Evolutionary conservation across 2,888 invertebrate species (phyloP), one percentile per base, ranked within the genome.

Genomic region (Apocheima hispidaria): DNA sequence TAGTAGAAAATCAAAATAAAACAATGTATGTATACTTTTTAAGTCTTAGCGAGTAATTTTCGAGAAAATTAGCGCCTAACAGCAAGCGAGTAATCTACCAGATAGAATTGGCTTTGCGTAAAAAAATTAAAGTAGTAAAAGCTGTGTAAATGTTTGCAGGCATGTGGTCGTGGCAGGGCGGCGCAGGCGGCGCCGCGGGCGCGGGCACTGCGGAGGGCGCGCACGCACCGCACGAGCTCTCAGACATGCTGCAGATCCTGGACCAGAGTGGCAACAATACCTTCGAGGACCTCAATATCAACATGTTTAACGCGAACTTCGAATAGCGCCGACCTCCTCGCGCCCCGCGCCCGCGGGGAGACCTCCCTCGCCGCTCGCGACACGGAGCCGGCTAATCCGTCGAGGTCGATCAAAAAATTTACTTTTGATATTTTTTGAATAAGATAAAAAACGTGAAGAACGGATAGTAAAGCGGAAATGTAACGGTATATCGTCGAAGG

Each of bases 181-280:
- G 93, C 89, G 74, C 72, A 33, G 76, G 74, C 16, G 76, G 74
- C 18, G 84, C 81, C 35, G 82, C 75, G 18, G 79, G 78, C 51
- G 81, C 79, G 67, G 78, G 81, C 18, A 71, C 73, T 4, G 73
- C 77, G 26, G 87, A 84, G 63, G 87, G 80, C 0, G 78, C 84
- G 33, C 94, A 95, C 58, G 94, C 94, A 40, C 95, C 95, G 38
- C 94, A 93, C 68, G 98, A 98, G 90, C 94, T 98, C 58, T 96
- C 97, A 14, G 98, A 98, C 79, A 98, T 98, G 98, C 93, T 98
- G 76, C 98, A 98, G 89, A 98, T 98, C 95, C 92, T 98, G 58
- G 97, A 98, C 88, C 97, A 97, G 84, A 95, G 96, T 75, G 96
- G 95, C 51, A 94, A 96, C 36, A 94, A 96, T 60, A 95, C 97